Percentiles rank a stretch among this genome's conserved stretches.
These are phyloP conservation scores for Saturnia japonica DNA, from an alignment of 2,888 invertebrate genomes.

Conservation along the genomic window DNA sequence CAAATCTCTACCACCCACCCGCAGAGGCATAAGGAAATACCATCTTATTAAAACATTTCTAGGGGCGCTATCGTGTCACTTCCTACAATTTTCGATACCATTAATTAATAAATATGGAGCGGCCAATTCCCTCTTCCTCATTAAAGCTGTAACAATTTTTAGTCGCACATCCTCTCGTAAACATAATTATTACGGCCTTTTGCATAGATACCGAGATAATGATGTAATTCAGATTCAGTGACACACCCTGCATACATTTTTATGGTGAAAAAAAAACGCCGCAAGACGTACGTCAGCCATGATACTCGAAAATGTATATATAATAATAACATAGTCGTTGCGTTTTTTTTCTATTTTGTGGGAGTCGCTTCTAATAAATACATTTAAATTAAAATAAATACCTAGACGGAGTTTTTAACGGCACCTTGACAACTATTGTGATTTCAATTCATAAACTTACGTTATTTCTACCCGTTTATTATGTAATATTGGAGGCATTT, in stretches of 20 bases:
- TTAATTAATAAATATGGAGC: constrained; percentile 54
- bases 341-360: not conserved
- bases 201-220: constrained; percentile 43
- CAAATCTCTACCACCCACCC: too few species aligned
- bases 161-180: constrained; percentile 68
- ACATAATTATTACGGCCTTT: constrained; percentile 58
- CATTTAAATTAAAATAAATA: too few species aligned
- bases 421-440: too few species aligned
- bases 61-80: constrained; percentile 31
- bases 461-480: too few species aligned
- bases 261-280: constrained; percentile 7
- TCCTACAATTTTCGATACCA: constrained; percentile 47
- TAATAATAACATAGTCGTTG: not conserved
- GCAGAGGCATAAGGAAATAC: too few species aligned
- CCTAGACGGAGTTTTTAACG: too few species aligned
- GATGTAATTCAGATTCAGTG: constrained; percentile 41
- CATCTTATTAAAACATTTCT: constrained; percentile 20
- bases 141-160: constrained; percentile 70
- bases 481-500: too few species aligned
- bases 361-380: too few species aligned
- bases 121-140: constrained; percentile 77
- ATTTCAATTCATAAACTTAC: too few species aligned
- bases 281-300: constrained; percentile 10
- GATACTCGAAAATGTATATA: not conserved
- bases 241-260: constrained; percentile 29